Base-by-base conservation (phyloP, 2,113 vertebrate genomes). In the Pelusios castaneus region DNA sequence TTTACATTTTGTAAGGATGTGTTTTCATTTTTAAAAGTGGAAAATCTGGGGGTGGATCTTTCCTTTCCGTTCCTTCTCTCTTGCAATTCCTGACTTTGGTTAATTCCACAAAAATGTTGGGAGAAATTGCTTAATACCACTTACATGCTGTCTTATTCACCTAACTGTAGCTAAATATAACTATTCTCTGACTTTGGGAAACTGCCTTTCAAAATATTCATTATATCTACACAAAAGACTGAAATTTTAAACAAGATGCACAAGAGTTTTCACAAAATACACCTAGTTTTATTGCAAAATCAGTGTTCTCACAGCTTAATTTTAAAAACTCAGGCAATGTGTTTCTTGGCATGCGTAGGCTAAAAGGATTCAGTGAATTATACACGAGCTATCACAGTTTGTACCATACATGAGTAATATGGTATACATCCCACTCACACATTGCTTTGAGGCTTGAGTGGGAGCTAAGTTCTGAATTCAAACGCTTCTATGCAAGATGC, bases 21-120 rank as follows among this genome's bases (percentile, higher is more conserved):
- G 8, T 70, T n/a, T 70, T 70, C 63, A 70, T 70, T 38, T 70
- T 70, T 70, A 70, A 70, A 70, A 70, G 63, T 70, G 63, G 63
- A 70, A 70, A 70, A 38, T 70, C 63, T 45, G 96, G 94, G 88
- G 96, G 96, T 93, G 96, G 97, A 97, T 97, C 95, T 96, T 97
- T 97, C 95, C 94, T 95, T 92, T 93, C 92, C 94, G 94, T 92
- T 93, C 91, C 21, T 43, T 41, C 41, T 12, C 92, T 88, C 87
- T 92, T 92, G 87, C 92, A 96, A 97, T 96, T 90, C 91, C 92
- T 90, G 73, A 41, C 70, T 96, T 97, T 97, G 92, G 88, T 96
- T 94, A 96, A 97, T 85, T 92, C 93, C 94, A 97, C 96, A 97
- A 96, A 97, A 97, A 97, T 96, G 94, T 88, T 91, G 90, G 89